Conservation (phyloP, 2,113 vertebrate species). For the Cromileptes altivelis region DNA sequence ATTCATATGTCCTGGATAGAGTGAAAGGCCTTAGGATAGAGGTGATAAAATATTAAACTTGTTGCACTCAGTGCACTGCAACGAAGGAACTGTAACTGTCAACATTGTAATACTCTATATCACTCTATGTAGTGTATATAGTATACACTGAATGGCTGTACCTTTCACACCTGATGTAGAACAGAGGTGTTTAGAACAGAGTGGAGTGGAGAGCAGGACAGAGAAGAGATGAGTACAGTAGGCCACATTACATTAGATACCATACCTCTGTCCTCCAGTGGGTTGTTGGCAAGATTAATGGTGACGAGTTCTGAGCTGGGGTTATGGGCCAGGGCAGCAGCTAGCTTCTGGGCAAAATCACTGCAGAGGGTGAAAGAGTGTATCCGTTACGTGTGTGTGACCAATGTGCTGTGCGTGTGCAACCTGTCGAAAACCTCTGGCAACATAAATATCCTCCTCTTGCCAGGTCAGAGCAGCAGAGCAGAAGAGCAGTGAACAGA, state of each 20-base stretch:
- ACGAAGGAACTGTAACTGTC: not conserved
- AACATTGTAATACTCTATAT: no score
- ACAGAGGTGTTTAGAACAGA: not conserved
- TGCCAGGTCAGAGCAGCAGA: not conserved
- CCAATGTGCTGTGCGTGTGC: not conserved
- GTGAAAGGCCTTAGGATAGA: constrained; percentile 26
- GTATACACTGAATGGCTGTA: not conserved
- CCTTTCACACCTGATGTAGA: not conserved
- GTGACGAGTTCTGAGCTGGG: constrained; percentile 94
- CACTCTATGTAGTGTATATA: not conserved
- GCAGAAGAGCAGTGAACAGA: not conserved
- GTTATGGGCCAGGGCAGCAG: constrained; percentile 92
- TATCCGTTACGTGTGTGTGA: constrained; percentile 20
- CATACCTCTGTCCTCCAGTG: constrained; percentile 96
- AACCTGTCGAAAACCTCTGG: not conserved
- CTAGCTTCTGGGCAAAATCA: constrained; percentile 97
- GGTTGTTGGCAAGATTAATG: constrained; percentile 95
- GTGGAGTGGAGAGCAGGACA: not conserved
- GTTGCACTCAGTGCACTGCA: constrained; percentile 4
- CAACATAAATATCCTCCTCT: not conserved
- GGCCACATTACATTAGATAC: constrained; percentile 5
- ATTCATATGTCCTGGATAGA: constrained; percentile 50
- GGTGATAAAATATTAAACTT: constrained; percentile 59
- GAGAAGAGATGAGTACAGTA: constrained; percentile 8
- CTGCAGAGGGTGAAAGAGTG: constrained; percentile 72